phyloP scores from a whole-genome alignment of 2,113 vertebrate genomes.

The Dasyurus viverrinus region DNA sequence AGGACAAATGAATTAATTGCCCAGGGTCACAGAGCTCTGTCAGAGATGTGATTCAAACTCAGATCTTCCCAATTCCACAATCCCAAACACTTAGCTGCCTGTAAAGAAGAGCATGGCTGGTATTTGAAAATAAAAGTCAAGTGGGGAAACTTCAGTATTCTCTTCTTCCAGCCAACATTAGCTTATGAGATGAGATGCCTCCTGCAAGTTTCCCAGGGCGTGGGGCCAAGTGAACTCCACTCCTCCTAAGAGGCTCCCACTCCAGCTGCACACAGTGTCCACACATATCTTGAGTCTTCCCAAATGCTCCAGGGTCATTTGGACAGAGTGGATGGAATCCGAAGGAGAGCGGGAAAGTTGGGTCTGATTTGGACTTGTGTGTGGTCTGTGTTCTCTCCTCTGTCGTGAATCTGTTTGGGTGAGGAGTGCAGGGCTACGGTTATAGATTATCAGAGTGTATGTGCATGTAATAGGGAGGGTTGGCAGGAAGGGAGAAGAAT shows the following conservation, averaged over 20 bases:
- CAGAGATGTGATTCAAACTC: background rate
- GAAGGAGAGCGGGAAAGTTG: background rate
- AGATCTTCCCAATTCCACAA: background rate
- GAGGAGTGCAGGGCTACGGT: background rate
- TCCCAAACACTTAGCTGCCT: background rate
- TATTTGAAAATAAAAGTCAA: background rate
- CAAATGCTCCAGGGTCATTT: background rate
- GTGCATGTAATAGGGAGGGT: background rate
- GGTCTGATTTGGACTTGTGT: slow-evolving; percentile 1
- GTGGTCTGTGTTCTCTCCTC: background rate
- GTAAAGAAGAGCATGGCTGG: background rate
- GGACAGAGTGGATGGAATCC: background rate
- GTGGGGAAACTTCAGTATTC: background rate
- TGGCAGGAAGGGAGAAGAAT: background rate
- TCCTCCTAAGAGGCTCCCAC: background rate
- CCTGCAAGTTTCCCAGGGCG: background rate
- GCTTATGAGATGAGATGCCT: background rate
- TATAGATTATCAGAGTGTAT: background rate
- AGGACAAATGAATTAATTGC: background rate
- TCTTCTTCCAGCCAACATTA: background rate
- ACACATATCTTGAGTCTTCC: background rate
- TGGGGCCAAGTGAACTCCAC: background rate
- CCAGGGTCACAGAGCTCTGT: background rate
- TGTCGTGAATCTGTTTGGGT: background rate
- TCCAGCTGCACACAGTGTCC: background rate